A percentile compares a stretch with the other conserved stretches of the same genome.
phyloP scores from a whole-genome alignment of 2,797 vertebrate species.

The Molossus alvarezi region DNA sequence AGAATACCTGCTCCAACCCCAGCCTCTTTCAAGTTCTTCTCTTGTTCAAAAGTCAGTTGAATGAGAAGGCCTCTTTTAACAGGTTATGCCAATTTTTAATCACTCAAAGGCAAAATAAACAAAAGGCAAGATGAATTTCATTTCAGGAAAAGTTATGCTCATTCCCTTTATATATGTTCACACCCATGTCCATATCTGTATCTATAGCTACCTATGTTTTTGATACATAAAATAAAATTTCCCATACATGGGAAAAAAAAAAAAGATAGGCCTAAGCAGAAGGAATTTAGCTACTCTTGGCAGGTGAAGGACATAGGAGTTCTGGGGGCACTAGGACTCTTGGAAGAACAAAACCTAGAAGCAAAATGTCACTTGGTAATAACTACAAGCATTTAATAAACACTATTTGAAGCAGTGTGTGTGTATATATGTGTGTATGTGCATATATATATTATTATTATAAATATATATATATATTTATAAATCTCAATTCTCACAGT shows the following conservation, averaged over 20 bases:
- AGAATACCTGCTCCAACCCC: background rate
- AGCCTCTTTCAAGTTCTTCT: background rate
- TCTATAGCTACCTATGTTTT: background rate
- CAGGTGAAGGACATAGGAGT: background rate
- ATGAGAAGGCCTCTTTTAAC: background rate
- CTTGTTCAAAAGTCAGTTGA: background rate
- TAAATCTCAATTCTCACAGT: background rate
- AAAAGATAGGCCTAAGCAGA: background rate
- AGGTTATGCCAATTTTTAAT: background rate
- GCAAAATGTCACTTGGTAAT: background rate
- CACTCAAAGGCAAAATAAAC: background rate
- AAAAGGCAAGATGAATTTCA: background rate
- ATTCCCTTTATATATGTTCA: background rate
- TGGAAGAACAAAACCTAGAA: slow-evolving; percentile 21
- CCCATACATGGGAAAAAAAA: no score
- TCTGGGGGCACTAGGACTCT: background rate
- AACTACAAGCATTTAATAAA: background rate
- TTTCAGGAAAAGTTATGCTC: background rate
- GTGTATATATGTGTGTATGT: background rate
- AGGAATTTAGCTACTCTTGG: background rate
- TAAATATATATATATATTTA: no score
- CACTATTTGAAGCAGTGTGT: background rate
- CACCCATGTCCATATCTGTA: no score
- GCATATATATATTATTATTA: no score
- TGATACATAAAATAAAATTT: background rate